A percentile compares a stretch with the other conserved stretches of the same genome.
phyloP scores from a whole-genome alignment of 2,888 invertebrate genomes.

The Chaitophorus viminalis region DNA sequence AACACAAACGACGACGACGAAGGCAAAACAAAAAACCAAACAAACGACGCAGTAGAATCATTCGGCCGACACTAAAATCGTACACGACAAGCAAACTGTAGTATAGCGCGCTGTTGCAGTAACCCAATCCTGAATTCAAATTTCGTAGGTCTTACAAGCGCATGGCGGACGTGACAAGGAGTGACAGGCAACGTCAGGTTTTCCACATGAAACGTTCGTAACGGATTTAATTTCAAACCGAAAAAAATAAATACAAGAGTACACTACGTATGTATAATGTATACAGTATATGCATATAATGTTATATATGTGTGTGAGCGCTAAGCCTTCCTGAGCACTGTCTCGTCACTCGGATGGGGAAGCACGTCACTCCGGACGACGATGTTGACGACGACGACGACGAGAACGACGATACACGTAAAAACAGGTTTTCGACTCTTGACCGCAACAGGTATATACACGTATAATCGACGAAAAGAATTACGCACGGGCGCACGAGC shows the following conservation, averaged over 20 bases:
- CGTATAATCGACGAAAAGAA: constrained; percentile 26
- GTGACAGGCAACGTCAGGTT: constrained; percentile 53
- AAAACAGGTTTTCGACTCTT: constrained; percentile 49
- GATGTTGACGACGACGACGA: neutral
- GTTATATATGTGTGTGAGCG: neutral
- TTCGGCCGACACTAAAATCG: constrained; percentile 41
- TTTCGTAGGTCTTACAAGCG: constrained; percentile 20
- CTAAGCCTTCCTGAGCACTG: constrained; percentile 34
- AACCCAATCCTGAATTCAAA: constrained; percentile 55
- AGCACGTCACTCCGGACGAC: constrained; percentile 42
- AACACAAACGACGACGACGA: neutral
- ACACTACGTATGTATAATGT: neutral
- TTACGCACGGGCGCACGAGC: constrained; percentile 6
- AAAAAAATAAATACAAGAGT: neutral
- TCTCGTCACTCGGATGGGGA: constrained; percentile 47
- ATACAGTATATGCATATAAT: neutral
- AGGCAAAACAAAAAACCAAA: constrained; percentile 12
- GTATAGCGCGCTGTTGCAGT: neutral
- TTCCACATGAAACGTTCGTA: constrained; percentile 57
- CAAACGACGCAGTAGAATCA: constrained; percentile 13
- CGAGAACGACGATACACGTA: neutral
- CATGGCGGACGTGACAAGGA: constrained; percentile 51
- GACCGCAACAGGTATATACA: constrained; percentile 40
- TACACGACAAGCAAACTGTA: constrained; percentile 16
- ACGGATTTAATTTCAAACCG: constrained; percentile 59